Evolutionary conservation across 2,797 vertebrate species (phyloP), one percentile per base, ranked within the genome.

Genomic region (Rhinella marina): DNA sequence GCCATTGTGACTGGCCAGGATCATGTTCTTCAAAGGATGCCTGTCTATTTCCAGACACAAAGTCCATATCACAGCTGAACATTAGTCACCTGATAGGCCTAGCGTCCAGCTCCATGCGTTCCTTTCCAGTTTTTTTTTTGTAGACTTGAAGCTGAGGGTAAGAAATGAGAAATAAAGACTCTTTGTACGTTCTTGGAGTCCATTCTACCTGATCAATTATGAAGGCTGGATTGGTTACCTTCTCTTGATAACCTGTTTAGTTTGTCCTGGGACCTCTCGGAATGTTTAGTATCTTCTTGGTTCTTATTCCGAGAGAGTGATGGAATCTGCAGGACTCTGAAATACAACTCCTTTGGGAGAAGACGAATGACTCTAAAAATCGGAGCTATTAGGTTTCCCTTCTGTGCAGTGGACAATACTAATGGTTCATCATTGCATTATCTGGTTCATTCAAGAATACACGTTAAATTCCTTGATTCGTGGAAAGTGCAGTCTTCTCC

Each of bases 31-130:
- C 92, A 93, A 94, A 92, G 93, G 89, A 90, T 88, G 90, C 90
- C 91, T 29, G 92, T 93, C 92, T 93, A 83, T 0, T 91, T 92
- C 86, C 89, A 91, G 92, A 59, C 89, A 90, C 88, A 82, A 92
- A 90, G 92, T 93, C 93, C 92, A 75, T 94, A 93, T 93, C 92
- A 91, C 89, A 88, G 89, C 89, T 90, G 92, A 93, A 81, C 93
- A 92, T 94, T 94, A 93, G 94, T 93, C 90, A 95, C 93, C 90
- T 62, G 94, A 95, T 93, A 94, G 94, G 92, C 85, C 77, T 84
- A 84, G 2, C 91, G 89, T 93, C 92, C 92, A 92, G 89, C 90
- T 91, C 88, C 84, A 90, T 88, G 90, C 90, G 88, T 89, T 88
- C 91, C 92, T 93, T 93, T 91, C 88, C 1, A 59, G 83, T 1